Evolutionary conservation across 2,113 vertebrate genomes (phyloP), one percentile per base, ranked within the genome.

Genomic region (Equus quagga): DNA sequence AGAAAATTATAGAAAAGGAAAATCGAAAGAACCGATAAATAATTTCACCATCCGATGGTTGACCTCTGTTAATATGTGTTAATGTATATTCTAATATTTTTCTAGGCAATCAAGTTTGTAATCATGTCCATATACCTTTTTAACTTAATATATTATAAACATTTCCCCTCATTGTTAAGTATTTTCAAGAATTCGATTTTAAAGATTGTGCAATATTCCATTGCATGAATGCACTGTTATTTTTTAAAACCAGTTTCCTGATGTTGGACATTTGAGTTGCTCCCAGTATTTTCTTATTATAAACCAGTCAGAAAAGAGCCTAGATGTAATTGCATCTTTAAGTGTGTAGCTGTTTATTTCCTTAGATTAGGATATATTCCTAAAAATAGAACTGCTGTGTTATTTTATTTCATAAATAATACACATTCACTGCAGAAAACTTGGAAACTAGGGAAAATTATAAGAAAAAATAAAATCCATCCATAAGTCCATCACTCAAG

Each of bases 91-190:
- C 24, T 65, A 76, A 72, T 36, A 76, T n/a, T 89, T 96, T 91
- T 89, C 65, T 54, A 84, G 64, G 46, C 18, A 54, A 88, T 72
- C 64, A 94, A 89, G 76, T 44, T 28, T 56, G 5, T 62, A 88
- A 60, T 83, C 73, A 15, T 24, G 14, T 36, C 62, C n/a, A 15
- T 78, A 17, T 80, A 11, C 8, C 51, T 93, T 95, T 85, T 86
- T 69, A 41, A 33, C 65, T 81, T 80, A 65, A 60, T n/a, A 85
- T 18, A 26, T 54, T 31, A 12, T 78, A 84, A 95, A n/a, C n/a
- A 41, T 81, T 93, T 97, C 4, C 65, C 41, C 13, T 90, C 46
- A 28, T 76, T 85, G 84, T 87, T 83, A 95, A 76, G 44, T 89
- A 91, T 85, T 78, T 82, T 46, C 21, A 81, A 70, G 31, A 95